These are phyloP conservation scores for Archaeoteleia sp. DNA, from an alignment of 2,888 invertebrate genomes.

Conservation along the genomic window DNA sequence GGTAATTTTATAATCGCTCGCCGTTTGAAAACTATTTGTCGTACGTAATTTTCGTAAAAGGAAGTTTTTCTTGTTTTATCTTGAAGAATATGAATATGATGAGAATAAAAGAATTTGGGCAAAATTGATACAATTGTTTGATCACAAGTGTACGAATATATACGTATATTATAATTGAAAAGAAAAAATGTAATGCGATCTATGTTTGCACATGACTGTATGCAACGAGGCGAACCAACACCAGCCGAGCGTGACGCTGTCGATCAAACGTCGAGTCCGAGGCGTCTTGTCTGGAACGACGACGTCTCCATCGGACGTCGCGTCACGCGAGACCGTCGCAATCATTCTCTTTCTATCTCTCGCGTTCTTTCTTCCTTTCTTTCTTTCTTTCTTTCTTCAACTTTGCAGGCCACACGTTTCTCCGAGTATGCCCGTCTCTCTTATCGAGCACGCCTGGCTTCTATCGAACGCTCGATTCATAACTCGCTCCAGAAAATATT, in stretches of 20 bases:
- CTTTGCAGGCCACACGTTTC: constrained; percentile 3
- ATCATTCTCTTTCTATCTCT: background rate
- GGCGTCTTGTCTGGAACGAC: constrained; percentile 53
- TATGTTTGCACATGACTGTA: constrained; percentile 38
- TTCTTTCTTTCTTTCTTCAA: constrained; percentile 5
- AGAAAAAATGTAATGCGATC: no score
- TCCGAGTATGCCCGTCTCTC: background rate
- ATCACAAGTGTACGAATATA: no score
- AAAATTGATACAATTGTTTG: no score
- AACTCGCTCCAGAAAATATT: constrained; percentile 18
- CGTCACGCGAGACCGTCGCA: background rate
- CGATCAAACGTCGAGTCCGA: constrained; percentile 55
- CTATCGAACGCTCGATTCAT: constrained; percentile 6
- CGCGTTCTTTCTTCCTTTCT: constrained; percentile 8
- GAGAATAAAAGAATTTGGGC: no score
- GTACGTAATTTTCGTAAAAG: no score
- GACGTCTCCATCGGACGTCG: constrained; percentile 54
- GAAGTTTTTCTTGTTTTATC: no score
- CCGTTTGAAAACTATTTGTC: no score
- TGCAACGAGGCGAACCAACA: constrained; percentile 26
- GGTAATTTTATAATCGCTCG: no score
- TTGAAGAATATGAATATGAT: no score
- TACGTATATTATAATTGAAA: no score
- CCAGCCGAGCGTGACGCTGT: constrained; percentile 36
- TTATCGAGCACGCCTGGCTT: background rate